Conservation (phyloP, 2,113 vertebrate genomes). For the Mesoclemmys tuberculata region DNA sequence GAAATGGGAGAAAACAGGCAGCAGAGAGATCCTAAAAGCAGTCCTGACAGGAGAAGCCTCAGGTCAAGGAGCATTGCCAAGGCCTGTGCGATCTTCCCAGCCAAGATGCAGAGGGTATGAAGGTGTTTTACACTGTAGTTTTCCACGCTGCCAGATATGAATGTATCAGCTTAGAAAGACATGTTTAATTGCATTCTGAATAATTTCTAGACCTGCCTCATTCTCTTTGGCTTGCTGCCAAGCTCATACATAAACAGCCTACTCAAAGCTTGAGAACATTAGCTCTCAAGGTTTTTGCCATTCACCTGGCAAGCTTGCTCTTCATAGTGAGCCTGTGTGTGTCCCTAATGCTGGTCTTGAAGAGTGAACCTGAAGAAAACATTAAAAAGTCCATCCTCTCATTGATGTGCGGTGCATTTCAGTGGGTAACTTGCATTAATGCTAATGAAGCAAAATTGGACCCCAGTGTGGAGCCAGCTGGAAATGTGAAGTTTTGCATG, state of each 20-base stretch:
- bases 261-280: background rate
- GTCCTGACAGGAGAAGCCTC: background rate
- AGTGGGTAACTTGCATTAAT: background rate
- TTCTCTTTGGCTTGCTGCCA: slow-evolving; percentile 30
- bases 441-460: background rate
- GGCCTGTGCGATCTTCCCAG: rapidly evolving
- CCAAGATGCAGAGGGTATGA: background rate
- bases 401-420: background rate
- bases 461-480: background rate
- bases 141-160: background rate
- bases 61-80: background rate
- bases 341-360: rapidly evolving
- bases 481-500: background rate
- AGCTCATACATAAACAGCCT: background rate
- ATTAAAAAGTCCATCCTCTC: rapidly evolving
- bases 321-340: background rate
- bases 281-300: background rate
- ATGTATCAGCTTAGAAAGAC: background rate
- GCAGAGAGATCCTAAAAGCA: too few species aligned
- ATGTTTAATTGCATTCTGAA: slow-evolving; percentile 7
- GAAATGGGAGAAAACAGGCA: background rate
- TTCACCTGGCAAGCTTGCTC: background rate
- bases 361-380: background rate
- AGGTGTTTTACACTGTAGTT: rapidly evolving
- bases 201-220: background rate